Base-by-base conservation (phyloP, 2,888 invertebrate species). In the Cantharis nigra region DNA sequence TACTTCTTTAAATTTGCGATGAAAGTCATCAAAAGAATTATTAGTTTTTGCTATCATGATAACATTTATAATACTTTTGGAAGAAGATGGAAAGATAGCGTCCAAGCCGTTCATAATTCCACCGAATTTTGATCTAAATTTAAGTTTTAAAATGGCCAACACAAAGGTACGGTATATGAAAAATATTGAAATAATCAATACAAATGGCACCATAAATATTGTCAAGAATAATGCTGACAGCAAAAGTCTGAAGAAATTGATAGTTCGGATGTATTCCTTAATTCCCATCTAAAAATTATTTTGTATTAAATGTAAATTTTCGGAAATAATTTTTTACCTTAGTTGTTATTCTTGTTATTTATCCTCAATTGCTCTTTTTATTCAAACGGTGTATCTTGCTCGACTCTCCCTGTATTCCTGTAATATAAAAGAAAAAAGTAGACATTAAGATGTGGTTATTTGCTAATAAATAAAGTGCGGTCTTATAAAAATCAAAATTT, bases 41-140 rank as follows among this genome's bases (percentile, higher is more conserved):
- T 18, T 20, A 10, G n/a, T 63, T 73, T 33, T 89, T 76, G 91
- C 84, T n/a, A 90, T 83, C 23, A 89, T 88, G 0, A 91, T 84
- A 3, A 90, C 89, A 74, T 90, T 91, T 71, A 91, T 91, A 20
- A 91, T 84, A 63, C 89, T 89, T 74, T 87, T 88, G 0, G 90
- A 87, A 2, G 91, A 91, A 20, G 91, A 81, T 30, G 90, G 89
- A 91, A 91, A 91, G 73, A 91, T 88, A 2, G 89, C 88, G 81
- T 92, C 91, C 9, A 89, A 88, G 64, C 91, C 91, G 49, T 90
- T 88, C 20, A 92, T 16, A 91, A 87, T 20, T 89, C 88, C 3
- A 20, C 85, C 88, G 80, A 90, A 91, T 76, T 87, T 83, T 63
- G 87, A 84, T 67, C 88, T 88, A 26, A 84, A 80, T 70, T 78